Evolutionary conservation across 2,113 vertebrate genomes (phyloP).

Genomic region (Heliornis fulica): DNA sequence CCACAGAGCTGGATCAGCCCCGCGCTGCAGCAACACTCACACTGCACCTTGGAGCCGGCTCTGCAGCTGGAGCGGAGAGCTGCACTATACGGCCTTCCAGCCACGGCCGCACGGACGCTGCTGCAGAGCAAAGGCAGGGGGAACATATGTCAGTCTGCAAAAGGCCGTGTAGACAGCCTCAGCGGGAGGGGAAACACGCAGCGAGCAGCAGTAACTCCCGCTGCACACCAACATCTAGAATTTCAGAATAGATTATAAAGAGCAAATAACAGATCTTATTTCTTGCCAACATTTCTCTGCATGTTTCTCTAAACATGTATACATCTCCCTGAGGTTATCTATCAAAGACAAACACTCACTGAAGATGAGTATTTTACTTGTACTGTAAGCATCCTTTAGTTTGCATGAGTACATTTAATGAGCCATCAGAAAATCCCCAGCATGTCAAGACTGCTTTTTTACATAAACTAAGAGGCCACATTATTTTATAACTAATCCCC

Average conservation of each 20-base stretch:
- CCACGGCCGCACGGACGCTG: neutral
- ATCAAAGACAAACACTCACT: neutral
- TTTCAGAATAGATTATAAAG: neutral
- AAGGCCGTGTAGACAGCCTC: neutral
- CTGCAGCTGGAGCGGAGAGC: neutral
- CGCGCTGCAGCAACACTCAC: rapidly evolving
- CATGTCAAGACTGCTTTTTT: neutral
- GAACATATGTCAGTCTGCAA: slow-evolving; percentile 28
- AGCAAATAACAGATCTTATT: neutral
- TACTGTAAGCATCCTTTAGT: neutral
- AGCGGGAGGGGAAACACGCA: neutral
- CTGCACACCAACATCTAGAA: neutral
- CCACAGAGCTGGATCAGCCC: neutral
- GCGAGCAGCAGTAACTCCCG: neutral
- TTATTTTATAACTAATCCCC: slow-evolving; percentile 38
- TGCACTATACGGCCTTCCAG: neutral
- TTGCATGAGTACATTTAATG: slow-evolving; percentile 6
- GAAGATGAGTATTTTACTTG: slow-evolving; percentile 20
- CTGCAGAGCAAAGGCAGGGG: neutral
- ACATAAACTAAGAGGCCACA: slow-evolving; percentile 6
- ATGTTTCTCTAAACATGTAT: neutral
- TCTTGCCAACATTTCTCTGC: neutral
- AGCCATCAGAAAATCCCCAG: slow-evolving; percentile 30
- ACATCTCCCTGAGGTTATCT: neutral
- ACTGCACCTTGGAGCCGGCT: too few species aligned